Conservation (phyloP, 1,140 invertebrate genomes). For the Cyclargus thomasi region DNA sequence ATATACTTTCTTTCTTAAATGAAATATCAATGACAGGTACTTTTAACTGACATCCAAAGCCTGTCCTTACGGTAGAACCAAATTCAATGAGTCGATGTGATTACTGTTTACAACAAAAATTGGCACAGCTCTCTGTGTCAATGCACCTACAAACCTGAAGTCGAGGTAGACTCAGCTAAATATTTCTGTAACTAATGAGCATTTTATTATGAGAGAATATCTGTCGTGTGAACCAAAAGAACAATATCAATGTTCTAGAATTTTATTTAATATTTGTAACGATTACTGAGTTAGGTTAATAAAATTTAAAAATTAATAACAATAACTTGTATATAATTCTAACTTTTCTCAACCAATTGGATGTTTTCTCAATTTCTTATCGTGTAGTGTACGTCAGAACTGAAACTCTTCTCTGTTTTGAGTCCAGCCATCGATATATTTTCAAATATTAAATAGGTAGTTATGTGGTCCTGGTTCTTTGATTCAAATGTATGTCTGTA, state of each 20-base stretch:
- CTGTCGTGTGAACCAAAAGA: not conserved
- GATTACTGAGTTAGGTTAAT: not conserved
- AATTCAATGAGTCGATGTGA: not conserved
- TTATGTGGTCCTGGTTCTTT: no score
- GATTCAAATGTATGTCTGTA: no score
- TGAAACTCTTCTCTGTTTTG: no score
- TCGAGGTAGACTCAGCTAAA: not conserved
- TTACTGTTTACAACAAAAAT: slow-evolving; percentile 8
- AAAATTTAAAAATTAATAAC: not conserved
- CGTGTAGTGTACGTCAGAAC: no score
- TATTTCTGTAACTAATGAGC: not conserved
- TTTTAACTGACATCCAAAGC: not conserved
- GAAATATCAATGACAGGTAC: not conserved
- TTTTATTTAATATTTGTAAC: not conserved
- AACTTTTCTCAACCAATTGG: not conserved
- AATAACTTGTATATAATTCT: not conserved
- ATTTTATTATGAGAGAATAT: not conserved
- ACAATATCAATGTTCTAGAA: slow-evolving; percentile 3
- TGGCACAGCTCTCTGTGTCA: not conserved
- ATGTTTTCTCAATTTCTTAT: no score
- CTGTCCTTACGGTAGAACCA: not conserved
- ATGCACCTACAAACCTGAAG: not conserved
- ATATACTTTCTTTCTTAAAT: no score
- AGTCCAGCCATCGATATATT: no score
- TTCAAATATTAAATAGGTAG: no score